phyloP scores from a whole-genome alignment of 30 jellyfish, hydroid and myxozoan genomes.

The Chrysaora quinquecirrha region DNA sequence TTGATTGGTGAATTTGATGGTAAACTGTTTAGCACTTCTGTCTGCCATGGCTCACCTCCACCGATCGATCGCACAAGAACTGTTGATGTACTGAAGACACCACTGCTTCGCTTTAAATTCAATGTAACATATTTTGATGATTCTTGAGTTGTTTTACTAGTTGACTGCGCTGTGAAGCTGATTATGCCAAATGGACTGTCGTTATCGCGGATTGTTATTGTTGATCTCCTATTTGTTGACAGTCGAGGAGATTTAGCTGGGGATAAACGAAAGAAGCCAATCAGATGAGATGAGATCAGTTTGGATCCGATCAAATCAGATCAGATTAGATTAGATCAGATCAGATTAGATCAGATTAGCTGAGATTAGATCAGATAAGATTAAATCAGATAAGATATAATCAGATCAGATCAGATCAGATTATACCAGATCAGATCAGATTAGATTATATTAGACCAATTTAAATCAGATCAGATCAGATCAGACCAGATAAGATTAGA shows the following conservation, averaged over 20 bases:
- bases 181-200: constrained; percentile 94
- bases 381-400: too few relatives aligned
- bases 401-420: too few relatives aligned
- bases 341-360: too few relatives aligned
- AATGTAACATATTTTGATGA: constrained; percentile 56
- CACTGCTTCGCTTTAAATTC: constrained; percentile 68
- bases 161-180: constrained; percentile 62
- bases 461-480: too few relatives aligned
- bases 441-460: too few relatives aligned
- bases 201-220: constrained; percentile 81
- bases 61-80: constrained; percentile 85
- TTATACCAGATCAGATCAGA: too few relatives aligned
- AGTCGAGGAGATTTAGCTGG: constrained; percentile 70
- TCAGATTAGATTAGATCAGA: too few relatives aligned
- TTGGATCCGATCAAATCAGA: too few relatives aligned
- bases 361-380: too few relatives aligned
- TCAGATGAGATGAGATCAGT: too few relatives aligned
- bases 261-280: too few relatives aligned
- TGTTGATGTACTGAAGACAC: constrained; percentile 81
- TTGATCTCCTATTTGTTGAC: constrained; percentile 31
- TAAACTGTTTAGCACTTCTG: constrained; percentile 32
- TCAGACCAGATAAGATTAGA: too few relatives aligned
- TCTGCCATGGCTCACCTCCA: constrained; percentile 97
- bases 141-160: constrained; percentile 47
- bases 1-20: constrained; percentile 55